phyloP scores from a whole-genome alignment of 2,888 invertebrate species.

The Erebia aethiops region DNA sequence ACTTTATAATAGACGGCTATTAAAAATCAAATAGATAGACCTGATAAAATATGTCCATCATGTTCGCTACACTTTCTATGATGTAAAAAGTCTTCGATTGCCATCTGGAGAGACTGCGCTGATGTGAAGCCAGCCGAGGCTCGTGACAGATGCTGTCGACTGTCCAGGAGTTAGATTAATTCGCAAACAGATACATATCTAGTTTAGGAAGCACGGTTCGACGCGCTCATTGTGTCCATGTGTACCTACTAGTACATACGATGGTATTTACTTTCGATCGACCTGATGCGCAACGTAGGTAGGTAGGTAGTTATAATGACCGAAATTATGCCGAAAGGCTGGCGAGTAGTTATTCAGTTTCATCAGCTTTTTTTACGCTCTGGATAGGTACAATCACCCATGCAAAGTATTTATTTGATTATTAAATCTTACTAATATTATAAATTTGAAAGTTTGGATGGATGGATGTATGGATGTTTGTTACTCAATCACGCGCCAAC shows the following conservation, averaged over 20 bases:
- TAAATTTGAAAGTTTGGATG: too few relatives aligned
- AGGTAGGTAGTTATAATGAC: conserved; percentile 34
- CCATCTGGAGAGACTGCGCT: conserved; percentile 25
- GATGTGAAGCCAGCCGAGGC: conserved; percentile 32
- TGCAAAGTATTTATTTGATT: conserved; percentile 21
- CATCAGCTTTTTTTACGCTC: conserved; percentile 36
- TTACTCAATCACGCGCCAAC: too few relatives aligned
- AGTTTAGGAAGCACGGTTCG: conserved; percentile 71
- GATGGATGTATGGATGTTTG: too few relatives aligned
- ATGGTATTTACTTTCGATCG: conserved; percentile 69
- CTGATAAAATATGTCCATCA: conserved; percentile 71
- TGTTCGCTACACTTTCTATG: conserved; percentile 61
- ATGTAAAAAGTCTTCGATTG: conserved; percentile 52
- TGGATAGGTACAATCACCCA: conserved; percentile 7
- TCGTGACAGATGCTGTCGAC: conserved; percentile 37
- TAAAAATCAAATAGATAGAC: conserved; percentile 46
- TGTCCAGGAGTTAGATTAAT: conserved; percentile 38
- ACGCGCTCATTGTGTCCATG: conserved; percentile 66
- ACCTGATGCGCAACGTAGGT: conserved; percentile 50
- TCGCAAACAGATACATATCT: conserved; percentile 46
- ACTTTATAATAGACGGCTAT: conserved; percentile 19
- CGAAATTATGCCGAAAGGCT: conserved; percentile 35
- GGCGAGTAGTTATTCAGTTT: conserved; percentile 27
- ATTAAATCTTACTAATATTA: too few relatives aligned
- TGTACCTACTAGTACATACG: conserved; percentile 44